phyloP scores from a whole-genome alignment of 2,797 vertebrate genomes.

The Pseudocheirus occidentalis region DNA sequence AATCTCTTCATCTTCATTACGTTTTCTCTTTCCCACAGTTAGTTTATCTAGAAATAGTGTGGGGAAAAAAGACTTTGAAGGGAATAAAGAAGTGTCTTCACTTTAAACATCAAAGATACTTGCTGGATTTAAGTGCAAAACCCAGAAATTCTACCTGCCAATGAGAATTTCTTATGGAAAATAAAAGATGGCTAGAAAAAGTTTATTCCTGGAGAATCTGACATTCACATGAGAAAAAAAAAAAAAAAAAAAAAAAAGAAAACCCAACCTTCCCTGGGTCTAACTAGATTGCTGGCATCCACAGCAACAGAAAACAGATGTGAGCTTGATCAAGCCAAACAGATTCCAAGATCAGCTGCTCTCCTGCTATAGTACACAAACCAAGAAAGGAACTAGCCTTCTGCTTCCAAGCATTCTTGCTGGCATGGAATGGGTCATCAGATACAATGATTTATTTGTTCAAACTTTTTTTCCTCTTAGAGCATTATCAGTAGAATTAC shows the following conservation, averaged over 20 bases:
- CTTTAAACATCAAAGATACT: conserved; percentile 16
- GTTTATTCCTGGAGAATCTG: not conserved
- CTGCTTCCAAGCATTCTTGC: conserved; percentile 10
- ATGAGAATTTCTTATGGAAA: not conserved
- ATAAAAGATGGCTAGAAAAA: not conserved
- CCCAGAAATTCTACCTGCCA: not conserved
- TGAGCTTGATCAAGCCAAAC: not conserved
- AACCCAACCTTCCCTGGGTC: not conserved
- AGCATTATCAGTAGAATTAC: conserved; percentile 18
- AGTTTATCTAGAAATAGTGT: conserved; percentile 84
- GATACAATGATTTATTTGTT: not conserved
- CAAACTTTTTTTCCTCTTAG: not conserved
- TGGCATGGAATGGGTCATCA: not conserved
- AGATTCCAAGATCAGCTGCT: not conserved
- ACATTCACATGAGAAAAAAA: not conserved
- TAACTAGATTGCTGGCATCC: not conserved
- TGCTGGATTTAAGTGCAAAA: conserved; percentile 11
- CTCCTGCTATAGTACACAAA: not conserved
- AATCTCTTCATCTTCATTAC: conserved; percentile 87
- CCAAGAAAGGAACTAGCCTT: not conserved
- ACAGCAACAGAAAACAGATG: not conserved
- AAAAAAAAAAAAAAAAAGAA: not conserved
- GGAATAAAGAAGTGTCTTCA: conserved; percentile 22
- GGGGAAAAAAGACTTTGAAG: conserved; percentile 27
- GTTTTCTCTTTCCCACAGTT: conserved; percentile 90